A percentile compares a stretch with the other conserved stretches of the same genome.
Conservation (phyloP, 2,113 vertebrate species). For the Polypterus senegalus region DNA sequence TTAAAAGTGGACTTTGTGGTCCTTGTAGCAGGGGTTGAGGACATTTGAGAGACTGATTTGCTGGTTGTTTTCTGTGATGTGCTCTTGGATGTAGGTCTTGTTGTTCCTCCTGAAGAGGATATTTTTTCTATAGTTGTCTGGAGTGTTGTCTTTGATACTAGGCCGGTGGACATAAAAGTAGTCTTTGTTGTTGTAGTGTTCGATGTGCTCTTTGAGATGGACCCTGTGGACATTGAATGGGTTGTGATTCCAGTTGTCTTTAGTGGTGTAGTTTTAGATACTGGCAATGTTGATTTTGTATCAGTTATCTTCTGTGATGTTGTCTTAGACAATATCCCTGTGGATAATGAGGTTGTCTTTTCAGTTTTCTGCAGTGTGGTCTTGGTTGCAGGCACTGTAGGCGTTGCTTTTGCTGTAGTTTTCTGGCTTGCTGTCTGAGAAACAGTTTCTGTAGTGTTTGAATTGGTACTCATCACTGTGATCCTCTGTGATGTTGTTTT, state of each 20-base stretch:
- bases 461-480: background rate
- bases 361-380: background rate
- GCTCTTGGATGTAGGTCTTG: background rate
- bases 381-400: background rate
- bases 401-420: background rate
- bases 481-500: background rate
- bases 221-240: background rate
- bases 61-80: background rate
- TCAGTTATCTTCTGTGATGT: background rate
- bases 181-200: background rate
- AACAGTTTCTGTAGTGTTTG: no score
- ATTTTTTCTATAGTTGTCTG: no score
- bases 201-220: conserved; percentile 2
- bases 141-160: no score
- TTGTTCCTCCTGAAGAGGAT: background rate
- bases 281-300: background rate
- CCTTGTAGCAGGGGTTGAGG: no score
- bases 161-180: background rate
- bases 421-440: no score
- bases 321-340: background rate
- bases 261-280: background rate
- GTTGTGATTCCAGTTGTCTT: background rate
- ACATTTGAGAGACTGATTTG: no score
- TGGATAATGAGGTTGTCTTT: conserved; percentile 1
- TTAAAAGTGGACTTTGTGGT: no score